Evolutionary conservation across 2,888 invertebrate genomes (phyloP).

Genomic region (Pseudanteris insignis): DNA sequence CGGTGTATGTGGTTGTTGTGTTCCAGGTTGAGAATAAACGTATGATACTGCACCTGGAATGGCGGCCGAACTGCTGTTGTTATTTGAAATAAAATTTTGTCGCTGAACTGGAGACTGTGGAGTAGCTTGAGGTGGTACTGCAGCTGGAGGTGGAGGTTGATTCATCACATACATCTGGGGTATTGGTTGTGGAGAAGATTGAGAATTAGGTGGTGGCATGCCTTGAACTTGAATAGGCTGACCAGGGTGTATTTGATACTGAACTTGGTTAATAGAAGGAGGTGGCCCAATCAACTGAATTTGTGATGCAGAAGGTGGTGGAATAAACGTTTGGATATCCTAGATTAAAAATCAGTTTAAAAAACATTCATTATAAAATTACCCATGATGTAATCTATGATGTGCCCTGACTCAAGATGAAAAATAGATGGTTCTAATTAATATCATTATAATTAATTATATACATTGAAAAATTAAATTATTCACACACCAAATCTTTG

Average conservation of each 20-base stretch:
- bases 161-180: conserved; percentile 65
- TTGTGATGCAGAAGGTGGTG: conserved; percentile 59
- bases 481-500: no score
- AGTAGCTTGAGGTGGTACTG: neutral
- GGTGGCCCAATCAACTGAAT: conserved; percentile 65
- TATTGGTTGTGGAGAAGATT: conserved; percentile 61
- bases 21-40: conserved; percentile 61
- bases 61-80: conserved; percentile 51
- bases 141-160: conserved; percentile 57
- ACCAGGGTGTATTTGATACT: conserved; percentile 63
- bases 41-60: conserved; percentile 61
- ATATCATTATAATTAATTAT: no score
- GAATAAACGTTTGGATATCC: conserved; percentile 63
- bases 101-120: conserved; percentile 53
- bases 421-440: no score
- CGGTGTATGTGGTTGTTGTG: conserved; percentile 59
- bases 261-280: conserved; percentile 63
- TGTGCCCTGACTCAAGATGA: no score
- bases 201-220: conserved; percentile 58
- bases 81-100: conserved; percentile 56
- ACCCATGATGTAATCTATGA: no score
- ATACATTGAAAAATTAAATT: no score
- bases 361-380: no score
- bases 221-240: conserved; percentile 62
- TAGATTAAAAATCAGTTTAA: no score